Conservation (phyloP, 2,888 invertebrate genomes). For the Argynnis bischoffii region DNA sequence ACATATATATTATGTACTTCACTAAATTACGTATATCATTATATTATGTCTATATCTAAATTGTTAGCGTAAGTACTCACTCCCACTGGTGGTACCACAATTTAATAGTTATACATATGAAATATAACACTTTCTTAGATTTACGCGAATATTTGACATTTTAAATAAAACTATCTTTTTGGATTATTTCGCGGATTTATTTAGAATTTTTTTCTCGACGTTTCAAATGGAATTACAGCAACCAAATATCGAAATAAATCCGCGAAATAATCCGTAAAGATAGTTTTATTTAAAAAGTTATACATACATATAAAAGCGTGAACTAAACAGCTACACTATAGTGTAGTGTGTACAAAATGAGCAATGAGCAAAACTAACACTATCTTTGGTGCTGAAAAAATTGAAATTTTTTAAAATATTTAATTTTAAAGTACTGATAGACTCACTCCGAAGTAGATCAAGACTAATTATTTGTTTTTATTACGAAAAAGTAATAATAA, state of each 20-base stretch:
- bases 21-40: constrained; percentile 22
- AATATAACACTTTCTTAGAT: too few species aligned
- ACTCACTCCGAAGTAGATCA: not conserved
- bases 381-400: constrained; percentile 10
- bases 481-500: not conserved
- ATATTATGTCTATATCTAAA: constrained; percentile 17
- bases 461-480: not conserved
- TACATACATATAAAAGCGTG: constrained; percentile 15
- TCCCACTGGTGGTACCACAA: constrained; percentile 1
- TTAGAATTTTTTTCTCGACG: too few species aligned
- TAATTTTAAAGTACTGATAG: not conserved
- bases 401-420: constrained; percentile 1
- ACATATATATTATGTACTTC: constrained; percentile 13
- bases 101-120: too few species aligned
- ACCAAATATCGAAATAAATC: too few species aligned
- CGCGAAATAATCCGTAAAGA: too few species aligned
- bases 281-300: too few species aligned
- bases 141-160: too few species aligned
- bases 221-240: too few species aligned
- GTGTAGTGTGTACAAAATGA: constrained; percentile 5
- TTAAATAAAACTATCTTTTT: not conserved
- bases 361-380: constrained; percentile 11
- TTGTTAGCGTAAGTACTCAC: not conserved
- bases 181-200: too few species aligned
- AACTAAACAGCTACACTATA: constrained; percentile 1